phyloP scores from a whole-genome alignment of 2,113 vertebrate genomes.

The Xiphorhynchus elegans region DNA sequence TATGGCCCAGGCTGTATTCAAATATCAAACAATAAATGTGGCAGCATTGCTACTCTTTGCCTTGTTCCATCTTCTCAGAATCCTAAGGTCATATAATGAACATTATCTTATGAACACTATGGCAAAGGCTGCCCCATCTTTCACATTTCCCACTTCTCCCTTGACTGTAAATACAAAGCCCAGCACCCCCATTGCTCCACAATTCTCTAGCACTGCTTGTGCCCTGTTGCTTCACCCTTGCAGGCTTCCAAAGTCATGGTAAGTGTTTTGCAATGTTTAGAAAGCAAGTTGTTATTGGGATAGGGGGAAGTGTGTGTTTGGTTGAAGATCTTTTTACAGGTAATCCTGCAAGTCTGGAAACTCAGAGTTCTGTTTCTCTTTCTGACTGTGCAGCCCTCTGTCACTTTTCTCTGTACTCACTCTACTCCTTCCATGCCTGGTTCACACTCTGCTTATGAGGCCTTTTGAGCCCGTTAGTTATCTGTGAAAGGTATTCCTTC shows the following conservation, averaged over 20 bases:
- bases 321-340: not conserved
- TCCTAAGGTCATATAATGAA: not conserved
- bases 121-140: not conserved
- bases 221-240: not conserved
- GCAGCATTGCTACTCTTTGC: not conserved
- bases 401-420: not conserved
- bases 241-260: not conserved
- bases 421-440: not conserved
- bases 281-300: not conserved
- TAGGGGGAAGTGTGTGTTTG: not conserved
- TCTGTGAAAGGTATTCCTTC: not conserved
- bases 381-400: not conserved
- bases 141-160: not conserved
- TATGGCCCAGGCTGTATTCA: not conserved
- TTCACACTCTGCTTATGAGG: not conserved
- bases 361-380: not conserved
- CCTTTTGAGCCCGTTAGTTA: not conserved
- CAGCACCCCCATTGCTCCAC: not conserved
- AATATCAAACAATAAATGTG: not conserved
- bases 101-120: not conserved
- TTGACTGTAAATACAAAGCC: not conserved
- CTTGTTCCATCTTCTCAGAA: not conserved
- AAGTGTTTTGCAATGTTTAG: not conserved
- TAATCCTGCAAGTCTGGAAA: not conserved
- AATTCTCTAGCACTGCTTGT: not conserved